These are phyloP conservation scores for Mionectes olivaceus DNA, from an alignment of 2,797 vertebrate genomes.

Conservation along the genomic window DNA sequence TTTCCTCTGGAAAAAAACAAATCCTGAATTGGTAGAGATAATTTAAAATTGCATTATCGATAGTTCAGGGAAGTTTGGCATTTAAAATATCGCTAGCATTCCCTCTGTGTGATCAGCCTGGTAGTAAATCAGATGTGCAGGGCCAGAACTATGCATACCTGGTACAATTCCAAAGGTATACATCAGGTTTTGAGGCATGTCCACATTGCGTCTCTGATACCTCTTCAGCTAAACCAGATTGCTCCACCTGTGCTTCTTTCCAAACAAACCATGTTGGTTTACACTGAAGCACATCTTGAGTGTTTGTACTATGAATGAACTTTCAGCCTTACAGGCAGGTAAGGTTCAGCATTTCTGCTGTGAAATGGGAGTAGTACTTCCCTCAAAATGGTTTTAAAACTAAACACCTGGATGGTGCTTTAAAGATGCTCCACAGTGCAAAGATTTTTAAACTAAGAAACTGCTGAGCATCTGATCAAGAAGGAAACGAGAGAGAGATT, in stretches of 20 bases:
- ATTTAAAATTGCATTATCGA: background rate
- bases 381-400: background rate
- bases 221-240: background rate
- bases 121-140: background rate
- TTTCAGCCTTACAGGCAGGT: background rate
- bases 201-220: accelerated
- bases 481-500: background rate
- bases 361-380: background rate
- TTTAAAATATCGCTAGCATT: background rate
- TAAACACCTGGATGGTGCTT: background rate
- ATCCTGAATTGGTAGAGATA: background rate
- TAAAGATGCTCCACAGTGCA: background rate
- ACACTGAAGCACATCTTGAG: background rate
- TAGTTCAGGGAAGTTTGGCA: background rate
- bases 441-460: background rate
- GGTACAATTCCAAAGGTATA: background rate
- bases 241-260: background rate
- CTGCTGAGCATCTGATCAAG: background rate
- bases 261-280: background rate
- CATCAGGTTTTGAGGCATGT: background rate
- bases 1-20: background rate
- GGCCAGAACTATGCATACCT: background rate
- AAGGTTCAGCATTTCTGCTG: background rate
- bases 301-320: background rate
- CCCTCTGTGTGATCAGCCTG: background rate